Percentiles rank a stretch among this genome's conserved stretches.
phyloP scores from a whole-genome alignment of 2,113 vertebrate species.

The Diphyllodes magnificus region DNA sequence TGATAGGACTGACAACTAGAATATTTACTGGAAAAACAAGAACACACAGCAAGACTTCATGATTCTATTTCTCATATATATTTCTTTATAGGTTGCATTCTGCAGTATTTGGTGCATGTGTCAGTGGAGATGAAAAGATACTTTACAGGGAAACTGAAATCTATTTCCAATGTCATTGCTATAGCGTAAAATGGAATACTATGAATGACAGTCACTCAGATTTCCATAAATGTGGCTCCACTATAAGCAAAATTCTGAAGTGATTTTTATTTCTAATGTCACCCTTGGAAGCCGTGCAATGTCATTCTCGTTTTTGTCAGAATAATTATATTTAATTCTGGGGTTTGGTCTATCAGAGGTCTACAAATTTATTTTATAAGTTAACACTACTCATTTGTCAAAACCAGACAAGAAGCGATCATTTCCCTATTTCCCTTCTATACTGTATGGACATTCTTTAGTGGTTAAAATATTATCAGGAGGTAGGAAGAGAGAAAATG shows the following conservation, averaged over 20 bases:
- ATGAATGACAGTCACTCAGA: constrained; percentile 28
- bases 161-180: constrained; percentile 51
- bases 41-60: constrained; percentile 28
- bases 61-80: not conserved
- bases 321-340: constrained; percentile 40
- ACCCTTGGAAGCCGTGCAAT: constrained; percentile 17
- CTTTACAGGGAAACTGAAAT: constrained; percentile 26
- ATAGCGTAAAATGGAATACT: constrained; percentile 7
- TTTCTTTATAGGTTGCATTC: constrained; percentile 16
- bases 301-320: constrained; percentile 3
- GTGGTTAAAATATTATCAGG: not conserved
- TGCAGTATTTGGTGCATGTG: constrained; percentile 28
- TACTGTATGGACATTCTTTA: not conserved
- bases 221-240: constrained; percentile 21
- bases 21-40: constrained; percentile 30
- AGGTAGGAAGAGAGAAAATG: not conserved
- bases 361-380: not conserved
- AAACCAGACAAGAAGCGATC: not conserved
- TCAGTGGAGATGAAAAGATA: constrained; percentile 50
- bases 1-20: constrained; percentile 15
- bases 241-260: not conserved
- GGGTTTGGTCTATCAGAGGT: not conserved
- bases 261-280: constrained; percentile 41
- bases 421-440: not conserved
- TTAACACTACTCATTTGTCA: not conserved